phyloP scores from a whole-genome alignment of 2,797 vertebrate species.

The Caiman crocodilus region DNA sequence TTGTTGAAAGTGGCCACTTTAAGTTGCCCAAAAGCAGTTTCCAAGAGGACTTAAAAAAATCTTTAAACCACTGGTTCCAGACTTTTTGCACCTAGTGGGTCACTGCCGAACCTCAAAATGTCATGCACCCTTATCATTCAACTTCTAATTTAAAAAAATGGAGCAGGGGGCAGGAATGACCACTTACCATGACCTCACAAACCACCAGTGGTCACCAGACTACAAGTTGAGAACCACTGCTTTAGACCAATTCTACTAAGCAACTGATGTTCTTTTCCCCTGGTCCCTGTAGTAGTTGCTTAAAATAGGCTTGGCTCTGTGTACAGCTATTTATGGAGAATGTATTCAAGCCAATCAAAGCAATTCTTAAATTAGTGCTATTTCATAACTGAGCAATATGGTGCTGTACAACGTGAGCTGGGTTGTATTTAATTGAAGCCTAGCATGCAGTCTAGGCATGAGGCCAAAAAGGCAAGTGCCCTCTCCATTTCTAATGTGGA shows the following conservation, averaged over 20 bases:
- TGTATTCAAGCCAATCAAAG: neutral
- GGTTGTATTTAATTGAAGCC: constrained; percentile 14
- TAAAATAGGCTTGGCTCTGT: constrained; percentile 32
- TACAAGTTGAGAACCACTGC: neutral
- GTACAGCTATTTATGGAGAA: neutral
- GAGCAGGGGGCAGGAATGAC: neutral
- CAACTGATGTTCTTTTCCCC: neutral
- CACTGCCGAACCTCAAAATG: no score
- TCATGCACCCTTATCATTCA: neutral
- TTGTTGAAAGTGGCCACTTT: constrained; percentile 1
- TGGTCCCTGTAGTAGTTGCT: constrained; percentile 15
- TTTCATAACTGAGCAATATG: neutral
- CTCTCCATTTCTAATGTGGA: neutral
- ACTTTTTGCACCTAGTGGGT: no score
- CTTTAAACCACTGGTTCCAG: no score
- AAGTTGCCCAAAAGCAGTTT: neutral
- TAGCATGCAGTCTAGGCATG: constrained; percentile 22
- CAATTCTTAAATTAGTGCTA: neutral
- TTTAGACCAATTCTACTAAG: neutral
- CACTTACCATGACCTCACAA: no score
- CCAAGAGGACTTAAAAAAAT: neutral
- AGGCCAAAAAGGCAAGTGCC: neutral
- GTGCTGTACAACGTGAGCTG: neutral
- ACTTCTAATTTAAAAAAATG: neutral
- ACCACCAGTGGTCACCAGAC: no score